These are phyloP conservation scores for Hylia prasina DNA, from an alignment of 2,113 vertebrate genomes.

Conservation along the genomic window DNA sequence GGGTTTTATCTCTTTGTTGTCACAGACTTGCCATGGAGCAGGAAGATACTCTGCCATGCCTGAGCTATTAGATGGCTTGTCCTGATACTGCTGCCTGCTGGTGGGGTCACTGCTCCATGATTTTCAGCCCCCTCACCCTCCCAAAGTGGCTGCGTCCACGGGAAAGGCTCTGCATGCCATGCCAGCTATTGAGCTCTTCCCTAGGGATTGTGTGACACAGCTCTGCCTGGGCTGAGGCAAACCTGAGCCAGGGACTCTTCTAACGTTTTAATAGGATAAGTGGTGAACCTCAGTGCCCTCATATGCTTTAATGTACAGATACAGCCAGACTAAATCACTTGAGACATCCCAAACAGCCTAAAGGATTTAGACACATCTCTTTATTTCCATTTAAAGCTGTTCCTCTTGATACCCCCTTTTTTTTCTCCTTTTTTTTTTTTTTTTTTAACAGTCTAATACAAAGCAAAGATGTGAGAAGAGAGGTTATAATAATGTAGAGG, in stretches of 20 bases:
- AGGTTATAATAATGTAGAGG: not conserved
- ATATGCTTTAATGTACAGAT: not conserved
- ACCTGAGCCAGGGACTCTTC: not conserved
- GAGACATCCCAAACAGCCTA: conserved; percentile 43
- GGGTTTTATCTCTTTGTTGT: not conserved
- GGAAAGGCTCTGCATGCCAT: not conserved
- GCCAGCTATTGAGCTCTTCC: not conserved
- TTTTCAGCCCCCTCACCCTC: not conserved
- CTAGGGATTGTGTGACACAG: not conserved
- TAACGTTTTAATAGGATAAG: conserved; percentile 45
- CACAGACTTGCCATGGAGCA: not conserved
- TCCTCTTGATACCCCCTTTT: not conserved
- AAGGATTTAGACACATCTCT: conserved; percentile 44
- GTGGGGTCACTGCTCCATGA: fast-evolving
- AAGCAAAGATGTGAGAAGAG: not conserved
- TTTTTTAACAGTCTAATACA: not conserved
- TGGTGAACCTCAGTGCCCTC: conserved; percentile 21
- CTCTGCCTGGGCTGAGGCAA: not conserved
- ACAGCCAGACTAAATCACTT: conserved; percentile 14
- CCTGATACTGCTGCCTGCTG: not conserved
- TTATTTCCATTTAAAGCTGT: conserved; percentile 55
- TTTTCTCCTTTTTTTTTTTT: fast-evolving
- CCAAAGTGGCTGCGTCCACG: not conserved
- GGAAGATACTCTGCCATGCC: not conserved
- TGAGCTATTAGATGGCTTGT: fast-evolving